Evolutionary conservation across 1,140 invertebrate species (phyloP).

Genomic region (Lepidurus couesii): DNA sequence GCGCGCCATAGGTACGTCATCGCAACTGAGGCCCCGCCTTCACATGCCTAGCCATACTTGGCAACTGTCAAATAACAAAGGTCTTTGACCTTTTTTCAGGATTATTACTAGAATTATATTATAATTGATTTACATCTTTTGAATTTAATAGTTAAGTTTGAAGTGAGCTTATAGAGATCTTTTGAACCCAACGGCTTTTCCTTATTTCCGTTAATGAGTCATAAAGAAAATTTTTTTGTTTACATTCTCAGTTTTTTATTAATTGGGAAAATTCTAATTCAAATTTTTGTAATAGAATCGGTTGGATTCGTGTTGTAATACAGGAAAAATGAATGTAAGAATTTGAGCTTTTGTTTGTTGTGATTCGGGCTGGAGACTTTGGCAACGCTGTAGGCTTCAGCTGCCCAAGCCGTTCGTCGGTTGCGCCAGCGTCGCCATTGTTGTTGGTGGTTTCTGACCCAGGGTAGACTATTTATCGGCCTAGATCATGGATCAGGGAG

Average conservation of each 20-base stretch:
- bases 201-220: too few relatives aligned
- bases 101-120: not conserved
- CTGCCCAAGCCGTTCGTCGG: conserved; percentile 25
- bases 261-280: too few relatives aligned
- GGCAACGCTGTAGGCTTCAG: not conserved
- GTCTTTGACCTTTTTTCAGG: not conserved
- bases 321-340: not conserved
- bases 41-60: not conserved
- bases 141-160: too few relatives aligned
- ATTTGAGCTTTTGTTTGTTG: not conserved
- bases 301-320: too few relatives aligned
- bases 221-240: too few relatives aligned
- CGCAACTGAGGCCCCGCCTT: not conserved
- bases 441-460: conserved; percentile 14
- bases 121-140: not conserved
- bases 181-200: too few relatives aligned
- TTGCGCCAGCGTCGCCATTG: conserved; percentile 34
- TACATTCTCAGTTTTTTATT: too few relatives aligned
- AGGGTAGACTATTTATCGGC: conserved; percentile 34
- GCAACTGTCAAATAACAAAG: not conserved
- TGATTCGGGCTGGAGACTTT: not conserved
- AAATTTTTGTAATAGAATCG: too few relatives aligned
- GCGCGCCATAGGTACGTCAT: not conserved
- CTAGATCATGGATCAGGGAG: conserved; percentile 34
- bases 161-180: too few relatives aligned